Evolutionary conservation across 2,797 vertebrate species (phyloP).

Genomic region (Sphaeramia orbicularis): DNA sequence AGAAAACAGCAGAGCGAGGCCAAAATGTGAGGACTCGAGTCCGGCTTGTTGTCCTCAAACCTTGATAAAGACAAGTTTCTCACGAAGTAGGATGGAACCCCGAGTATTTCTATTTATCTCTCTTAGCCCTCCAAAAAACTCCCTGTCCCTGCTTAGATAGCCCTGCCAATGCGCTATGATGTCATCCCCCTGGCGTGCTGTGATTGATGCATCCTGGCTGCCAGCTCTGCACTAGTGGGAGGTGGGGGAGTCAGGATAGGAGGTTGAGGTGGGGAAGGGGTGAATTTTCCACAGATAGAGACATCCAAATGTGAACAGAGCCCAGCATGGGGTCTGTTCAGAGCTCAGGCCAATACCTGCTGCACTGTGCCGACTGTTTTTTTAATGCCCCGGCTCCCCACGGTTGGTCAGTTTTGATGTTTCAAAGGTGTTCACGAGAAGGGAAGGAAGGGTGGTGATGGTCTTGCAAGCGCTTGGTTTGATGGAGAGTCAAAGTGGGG

Average conservation of each 20-base stretch:
- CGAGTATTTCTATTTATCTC: constrained; percentile 83
- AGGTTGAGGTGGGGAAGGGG: constrained; percentile 54
- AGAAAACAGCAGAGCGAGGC: constrained; percentile 26
- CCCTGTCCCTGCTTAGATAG: constrained; percentile 81
- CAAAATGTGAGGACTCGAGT: constrained; percentile 58
- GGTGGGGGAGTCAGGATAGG: constrained; percentile 56
- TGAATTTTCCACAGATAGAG: constrained; percentile 79
- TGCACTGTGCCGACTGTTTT: constrained; percentile 27
- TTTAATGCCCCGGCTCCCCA: constrained; percentile 52
- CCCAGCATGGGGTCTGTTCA: constrained; percentile 70
- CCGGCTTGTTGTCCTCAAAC: constrained; percentile 25
- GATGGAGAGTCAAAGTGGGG: constrained; percentile 58
- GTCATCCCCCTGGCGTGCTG: constrained; percentile 80
- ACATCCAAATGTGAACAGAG: constrained; percentile 72
- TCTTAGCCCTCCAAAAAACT: constrained; percentile 71
- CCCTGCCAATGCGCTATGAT: constrained; percentile 84
- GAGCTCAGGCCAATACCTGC: constrained; percentile 57
- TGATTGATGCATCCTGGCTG: constrained; percentile 85
- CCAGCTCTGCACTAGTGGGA: constrained; percentile 55
- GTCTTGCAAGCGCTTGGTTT: constrained; percentile 40
- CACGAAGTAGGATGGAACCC: constrained; percentile 75
- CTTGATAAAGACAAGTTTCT: constrained; percentile 79
- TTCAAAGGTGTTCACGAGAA: constrained; percentile 61
- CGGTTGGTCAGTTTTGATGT: constrained; percentile 70
- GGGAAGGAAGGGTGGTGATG: constrained; percentile 31